Conservation (phyloP, 1,140 invertebrate genomes). For the Teleogryllus occipitalis region DNA sequence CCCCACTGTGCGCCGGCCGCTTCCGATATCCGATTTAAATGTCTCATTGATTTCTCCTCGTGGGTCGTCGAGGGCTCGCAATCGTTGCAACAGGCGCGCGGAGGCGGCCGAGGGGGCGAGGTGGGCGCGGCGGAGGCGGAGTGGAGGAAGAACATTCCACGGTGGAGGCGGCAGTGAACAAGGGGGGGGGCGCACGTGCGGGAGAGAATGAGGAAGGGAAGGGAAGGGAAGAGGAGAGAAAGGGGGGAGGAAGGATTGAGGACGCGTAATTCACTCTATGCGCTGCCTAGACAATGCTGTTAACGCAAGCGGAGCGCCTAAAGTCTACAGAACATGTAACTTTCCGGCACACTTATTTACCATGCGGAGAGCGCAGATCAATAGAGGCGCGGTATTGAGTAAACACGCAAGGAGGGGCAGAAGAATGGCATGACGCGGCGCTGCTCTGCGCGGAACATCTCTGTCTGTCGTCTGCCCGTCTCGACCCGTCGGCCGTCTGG, state of each 20-base stretch:
- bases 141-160: background rate
- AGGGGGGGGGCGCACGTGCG: background rate
- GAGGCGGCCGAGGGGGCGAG: background rate
- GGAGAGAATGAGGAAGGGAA: background rate
- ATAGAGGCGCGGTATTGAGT: conserved; percentile 19
- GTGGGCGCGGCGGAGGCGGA: background rate
- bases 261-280: conserved; percentile 9
- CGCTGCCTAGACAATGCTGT: conserved; percentile 23
- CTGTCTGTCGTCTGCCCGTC: no score
- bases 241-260: conserved; percentile 7
- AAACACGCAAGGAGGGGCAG: conserved; percentile 17
- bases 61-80: no score
- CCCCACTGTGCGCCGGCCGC: no score
- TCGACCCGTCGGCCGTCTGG: no score
- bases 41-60: no score
- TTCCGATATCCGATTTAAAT: no score
- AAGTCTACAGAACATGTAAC: conserved; percentile 27
- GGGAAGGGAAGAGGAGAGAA: background rate
- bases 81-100: background rate
- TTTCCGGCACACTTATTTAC: conserved; percentile 26
- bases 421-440: conserved; percentile 9
- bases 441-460: no score
- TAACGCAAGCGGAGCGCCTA: conserved; percentile 25
- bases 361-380: conserved; percentile 23
- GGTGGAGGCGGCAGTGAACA: background rate